Percentiles rank a stretch among this genome's conserved stretches.
phyloP scores from a whole-genome alignment of 2,113 vertebrate species.

The Opisthocomus hoazin region DNA sequence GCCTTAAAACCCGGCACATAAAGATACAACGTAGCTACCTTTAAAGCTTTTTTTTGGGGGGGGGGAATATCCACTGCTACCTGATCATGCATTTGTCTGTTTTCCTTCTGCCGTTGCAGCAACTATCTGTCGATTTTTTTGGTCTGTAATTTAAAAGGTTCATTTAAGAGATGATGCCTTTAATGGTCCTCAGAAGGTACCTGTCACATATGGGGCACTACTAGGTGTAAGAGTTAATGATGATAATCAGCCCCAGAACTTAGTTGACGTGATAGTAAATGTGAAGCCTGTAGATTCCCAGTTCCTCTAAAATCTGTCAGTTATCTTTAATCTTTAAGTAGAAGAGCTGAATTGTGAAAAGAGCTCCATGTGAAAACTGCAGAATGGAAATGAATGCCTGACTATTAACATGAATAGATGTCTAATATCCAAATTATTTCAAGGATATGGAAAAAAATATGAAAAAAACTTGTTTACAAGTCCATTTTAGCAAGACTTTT shows the following conservation, averaged over 20 bases:
- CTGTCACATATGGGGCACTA: not conserved
- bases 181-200: not conserved
- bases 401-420: not conserved
- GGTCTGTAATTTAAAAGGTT: not conserved
- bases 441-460: not conserved
- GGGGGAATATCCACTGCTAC: not conserved
- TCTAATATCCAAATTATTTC: not conserved
- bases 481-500: not conserved
- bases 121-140: not conserved
- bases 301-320: conserved; percentile 26
- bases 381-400: not conserved
- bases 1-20: not conserved
- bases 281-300: conserved; percentile 9
- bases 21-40: fast-evolving
- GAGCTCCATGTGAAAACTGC: not conserved
- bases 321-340: conserved; percentile 14
- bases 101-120: not conserved
- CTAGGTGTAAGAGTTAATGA: not conserved
- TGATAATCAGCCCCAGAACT: not conserved
- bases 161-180: not conserved
- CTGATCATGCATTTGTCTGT: not conserved
- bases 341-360: not conserved
- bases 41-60: not conserved
- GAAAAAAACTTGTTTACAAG: not conserved
- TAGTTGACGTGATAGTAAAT: not conserved